A percentile compares a stretch with the other conserved stretches of the same genome.
These are phyloP conservation scores for Drosophila kambysellisi DNA, from an alignment of 2,888 invertebrate species.

Conservation along the genomic window DNA sequence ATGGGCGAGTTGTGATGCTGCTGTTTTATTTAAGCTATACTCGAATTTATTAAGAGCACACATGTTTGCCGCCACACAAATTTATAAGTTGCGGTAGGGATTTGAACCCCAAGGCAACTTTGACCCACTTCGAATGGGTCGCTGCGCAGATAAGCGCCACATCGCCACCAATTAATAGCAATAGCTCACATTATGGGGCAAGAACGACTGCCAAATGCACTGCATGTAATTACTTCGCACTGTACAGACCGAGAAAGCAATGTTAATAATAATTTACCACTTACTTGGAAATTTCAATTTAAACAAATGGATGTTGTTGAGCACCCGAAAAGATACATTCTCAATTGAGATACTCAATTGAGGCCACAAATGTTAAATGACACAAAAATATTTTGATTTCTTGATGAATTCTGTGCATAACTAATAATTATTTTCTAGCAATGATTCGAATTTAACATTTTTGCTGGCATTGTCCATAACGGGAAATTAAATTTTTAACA, in stretches of 20 bases:
- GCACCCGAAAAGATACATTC: slow-evolving; percentile 1
- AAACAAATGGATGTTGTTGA: neutral
- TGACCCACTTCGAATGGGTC: slow-evolving; percentile 58
- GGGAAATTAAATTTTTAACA: slow-evolving; percentile 3
- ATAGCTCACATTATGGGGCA: slow-evolving; percentile 9
- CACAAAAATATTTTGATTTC: slow-evolving; percentile 46
- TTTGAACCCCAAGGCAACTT: slow-evolving; percentile 51
- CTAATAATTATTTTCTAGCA: slow-evolving; percentile 21
- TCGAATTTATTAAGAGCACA: slow-evolving; percentile 21
- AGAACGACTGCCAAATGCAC: slow-evolving; percentile 20
- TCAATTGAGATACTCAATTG: slow-evolving; percentile 6
- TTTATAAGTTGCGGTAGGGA: slow-evolving; percentile 47
- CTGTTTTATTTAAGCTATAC: slow-evolving; percentile 28
- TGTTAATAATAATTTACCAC: neutral
- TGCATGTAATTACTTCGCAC: neutral
- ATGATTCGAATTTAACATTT: slow-evolving; percentile 6
- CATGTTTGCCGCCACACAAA: slow-evolving; percentile 27
- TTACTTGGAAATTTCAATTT: neutral
- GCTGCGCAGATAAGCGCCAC: slow-evolving; percentile 50
- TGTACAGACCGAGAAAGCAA: neutral
- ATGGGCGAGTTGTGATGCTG: slow-evolving; percentile 10
- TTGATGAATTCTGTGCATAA: slow-evolving; percentile 11
- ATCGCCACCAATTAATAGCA: slow-evolving; percentile 42
- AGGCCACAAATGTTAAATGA: slow-evolving; percentile 41
- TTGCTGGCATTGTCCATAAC: neutral